Base-by-base conservation (phyloP, 2,888 invertebrate genomes). In the Halictus ligatus region DNA sequence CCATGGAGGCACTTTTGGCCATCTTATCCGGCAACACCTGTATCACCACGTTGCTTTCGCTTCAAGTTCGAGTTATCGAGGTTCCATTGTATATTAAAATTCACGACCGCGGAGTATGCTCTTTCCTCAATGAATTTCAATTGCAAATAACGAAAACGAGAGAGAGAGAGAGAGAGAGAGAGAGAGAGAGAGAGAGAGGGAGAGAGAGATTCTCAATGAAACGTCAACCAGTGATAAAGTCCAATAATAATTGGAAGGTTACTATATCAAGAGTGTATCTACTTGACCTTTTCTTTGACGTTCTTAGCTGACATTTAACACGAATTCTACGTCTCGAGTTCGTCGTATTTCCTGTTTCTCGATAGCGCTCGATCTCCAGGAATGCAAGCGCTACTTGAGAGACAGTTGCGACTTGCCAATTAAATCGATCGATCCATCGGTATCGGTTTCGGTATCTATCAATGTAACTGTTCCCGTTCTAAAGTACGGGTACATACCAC, bases 341-440 rank as follows among this genome's bases (percentile, higher is more conserved):
- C 35, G 35, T 5, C 48, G 40, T 43, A 46, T 64, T 74, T 35
- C 60, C 54, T 67, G 40, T 48, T 46, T n/a, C n/a, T 40, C 46
- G 46, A 72, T 50, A 29, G 12, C 58, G 69, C 54, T 78, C 40
- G 29, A 29, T 71, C 69, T 15, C 18, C 35, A 2, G 54, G 60
- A 83, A 83, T 77, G 74, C 50, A 54, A 81, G 73, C 29, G 18
- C 69, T 46, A 71, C 46, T 60, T 79, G 35, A 75, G 21, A 43
- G 50, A 69, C 58, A 25, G 60, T 77, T 71, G 71, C 29, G 35
- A 50, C 73, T 75, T 79, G 81, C 35, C 76, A 77, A 84, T 86
- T 86, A 81, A 80, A 81, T 58, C 78, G 73, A 83, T 80, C 83
- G 75, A 83, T 77, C 69, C 35, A 50, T 58, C 60, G 81, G 3